Base-by-base conservation (phyloP, 2,888 invertebrate genomes). In the Lydus trimaculatus region DNA sequence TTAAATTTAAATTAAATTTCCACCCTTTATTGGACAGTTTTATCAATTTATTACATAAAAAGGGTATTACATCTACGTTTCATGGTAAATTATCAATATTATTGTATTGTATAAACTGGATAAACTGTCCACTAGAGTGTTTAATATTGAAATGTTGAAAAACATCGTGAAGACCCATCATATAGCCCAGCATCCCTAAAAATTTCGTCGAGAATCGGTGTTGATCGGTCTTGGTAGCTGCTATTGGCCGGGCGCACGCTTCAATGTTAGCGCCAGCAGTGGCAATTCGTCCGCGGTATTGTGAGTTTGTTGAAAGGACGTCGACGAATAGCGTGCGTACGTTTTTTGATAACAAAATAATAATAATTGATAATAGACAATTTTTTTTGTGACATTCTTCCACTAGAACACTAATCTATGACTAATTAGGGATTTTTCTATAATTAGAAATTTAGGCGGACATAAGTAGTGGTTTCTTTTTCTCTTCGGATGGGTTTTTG, bases 191-290 rank as follows among this genome's bases (percentile, higher is more conserved):
- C 61, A 36, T 61, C 67, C 71, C 67, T 65, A 65, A 67, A 61
- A 31, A 33, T 36, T 56, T 79, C 80, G 80, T 78, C 65, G 75
- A 74, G 75, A 74, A 74, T 80, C 80, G 80, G 74, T 56, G 67
- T 70, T 71, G 65, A 61, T 79, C 79, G 79, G 76, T 15, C 67
- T 70, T 64, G 72, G 70, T 74, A 77, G 78, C 52, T 52, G 13
- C 80, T 73, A 79, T 78, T 78, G 79, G 80, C 78, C 77, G 77
- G 78, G 78, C 78, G 77, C 76, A 76, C 78, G 79, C 78, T 76
- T 77, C 73, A 69, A 70, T 75, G 73, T 76, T 76, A 75, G 78
- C 78, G 78, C 79, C 77, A 70, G 72, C 74, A 80, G 80, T 79
- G 79, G 78, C 77, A 75, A 75, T 77, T 73, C 78, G 78, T 75